These are phyloP conservation scores for roundworm (Caenorhabditis elegans) DNA, from an alignment of 1,140 invertebrate species.

Conservation along the genomic window WBcel235 BX284604.4:8191501-8192000, in stretches of 20 bases:
- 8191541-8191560: not conserved
- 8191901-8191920: too few relatives aligned
- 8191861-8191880: too few relatives aligned
- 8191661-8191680: not conserved
- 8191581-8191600: not conserved
- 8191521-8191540: not conserved
- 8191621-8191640: too few relatives aligned
- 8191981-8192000: too few relatives aligned
- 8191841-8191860: too few relatives aligned
- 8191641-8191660: not conserved
- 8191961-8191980: too few relatives aligned
- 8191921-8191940: too few relatives aligned
- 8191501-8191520: constrained; percentile 13
- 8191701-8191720: constrained; percentile 28
- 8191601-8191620: too few relatives aligned
- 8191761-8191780: not conserved
- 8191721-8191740: constrained; percentile 8
- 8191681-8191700: constrained; percentile 18
- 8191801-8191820: too few relatives aligned
- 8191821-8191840: too few relatives aligned
- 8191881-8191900: too few relatives aligned
- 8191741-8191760: not conserved
- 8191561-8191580: not conserved
- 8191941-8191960: too few relatives aligned
- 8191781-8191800: not conserved